A percentile compares a stretch with the other conserved stretches of the same genome.
These are phyloP conservation scores for Caracal caracal DNA, from an alignment of 2,113 vertebrate genomes.

Conservation along the genomic window DNA sequence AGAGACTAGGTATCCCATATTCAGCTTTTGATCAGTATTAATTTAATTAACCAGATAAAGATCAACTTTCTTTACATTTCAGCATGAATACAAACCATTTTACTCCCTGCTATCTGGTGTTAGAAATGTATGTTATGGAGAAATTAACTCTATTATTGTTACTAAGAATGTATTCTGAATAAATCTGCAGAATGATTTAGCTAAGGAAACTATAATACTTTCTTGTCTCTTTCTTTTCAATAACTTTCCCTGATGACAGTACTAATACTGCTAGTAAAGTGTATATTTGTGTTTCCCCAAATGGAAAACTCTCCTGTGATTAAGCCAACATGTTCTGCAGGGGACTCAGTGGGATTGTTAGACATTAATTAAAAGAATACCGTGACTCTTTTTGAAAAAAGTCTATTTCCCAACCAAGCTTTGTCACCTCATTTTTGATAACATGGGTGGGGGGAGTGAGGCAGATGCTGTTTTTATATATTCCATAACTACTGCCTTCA, in stretches of 20 bases:
- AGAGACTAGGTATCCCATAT: neutral
- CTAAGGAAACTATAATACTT: neutral
- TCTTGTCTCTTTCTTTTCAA: neutral
- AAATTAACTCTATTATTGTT: neutral
- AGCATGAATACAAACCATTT: neutral
- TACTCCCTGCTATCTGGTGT: neutral
- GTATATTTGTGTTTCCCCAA: neutral
- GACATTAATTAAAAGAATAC: neutral
- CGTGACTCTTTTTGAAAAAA: neutral
- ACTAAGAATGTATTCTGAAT: neutral
- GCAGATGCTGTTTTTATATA: neutral
- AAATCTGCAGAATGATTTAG: neutral
- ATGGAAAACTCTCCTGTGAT: neutral
- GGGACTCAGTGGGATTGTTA: neutral
- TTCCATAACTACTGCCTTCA: neutral
- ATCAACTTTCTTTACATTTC: neutral
- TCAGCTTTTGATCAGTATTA: neutral
- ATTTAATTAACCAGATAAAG: conserved; percentile 14
- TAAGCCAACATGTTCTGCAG: neutral
- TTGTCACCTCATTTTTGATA: neutral
- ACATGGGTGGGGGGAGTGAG: neutral
- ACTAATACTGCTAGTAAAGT: neutral
- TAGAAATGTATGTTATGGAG: neutral
- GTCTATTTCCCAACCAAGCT: neutral
- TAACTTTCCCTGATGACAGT: neutral